Conservation (phyloP, 2,888 invertebrate species). For the Nipponacmea schrenckii region DNA sequence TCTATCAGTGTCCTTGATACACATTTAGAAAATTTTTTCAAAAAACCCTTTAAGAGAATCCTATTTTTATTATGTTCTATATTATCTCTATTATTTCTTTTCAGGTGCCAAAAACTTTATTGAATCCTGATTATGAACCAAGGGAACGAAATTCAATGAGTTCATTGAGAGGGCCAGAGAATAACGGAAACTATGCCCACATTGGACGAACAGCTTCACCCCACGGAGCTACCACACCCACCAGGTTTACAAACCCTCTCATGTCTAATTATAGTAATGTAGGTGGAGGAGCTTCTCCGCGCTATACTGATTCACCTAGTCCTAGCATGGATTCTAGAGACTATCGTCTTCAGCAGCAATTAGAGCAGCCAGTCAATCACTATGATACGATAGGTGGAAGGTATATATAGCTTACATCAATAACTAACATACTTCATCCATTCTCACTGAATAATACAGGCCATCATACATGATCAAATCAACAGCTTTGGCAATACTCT, state of each 20-base stretch:
- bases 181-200: background rate
- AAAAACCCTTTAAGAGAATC: too few species aligned
- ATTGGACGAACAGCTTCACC: background rate
- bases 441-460: too few species aligned
- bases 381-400: background rate
- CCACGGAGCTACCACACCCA: background rate
- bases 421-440: background rate
- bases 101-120: too few species aligned
- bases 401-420: background rate
- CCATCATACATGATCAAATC: too few species aligned
- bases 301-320: background rate
- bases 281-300: background rate
- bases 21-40: too few species aligned
- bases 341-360: background rate
- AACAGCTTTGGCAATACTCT: too few species aligned
- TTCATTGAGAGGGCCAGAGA: background rate
- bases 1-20: too few species aligned
- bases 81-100: too few species aligned
- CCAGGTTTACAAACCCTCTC: background rate
- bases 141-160: too few species aligned
- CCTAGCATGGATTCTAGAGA: slow-evolving; percentile 7
- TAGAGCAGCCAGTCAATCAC: background rate
- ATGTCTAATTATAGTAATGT: background rate
- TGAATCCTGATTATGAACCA: too few species aligned
- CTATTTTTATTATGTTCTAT: too few species aligned